Base-by-base conservation (phyloP, 2,797 vertebrate species). In the Rhabdomys pumilio region DNA sequence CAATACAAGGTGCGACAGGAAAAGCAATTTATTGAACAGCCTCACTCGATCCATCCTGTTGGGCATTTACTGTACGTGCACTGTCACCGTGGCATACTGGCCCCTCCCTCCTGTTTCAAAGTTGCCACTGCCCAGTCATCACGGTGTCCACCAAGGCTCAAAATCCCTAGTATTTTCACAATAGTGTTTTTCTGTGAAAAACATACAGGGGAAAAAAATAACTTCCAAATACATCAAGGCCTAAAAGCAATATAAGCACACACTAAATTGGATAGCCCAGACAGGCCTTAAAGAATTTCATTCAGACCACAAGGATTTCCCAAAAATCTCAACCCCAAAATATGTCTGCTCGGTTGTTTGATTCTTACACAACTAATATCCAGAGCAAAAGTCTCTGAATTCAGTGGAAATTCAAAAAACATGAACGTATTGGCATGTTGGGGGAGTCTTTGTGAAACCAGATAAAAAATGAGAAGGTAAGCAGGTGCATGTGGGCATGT, bases 221-320 rank as follows among this genome's bases (percentile, higher is more conserved):
- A 97, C 98, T 96, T 96, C 57, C 95, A 98, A 97, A 96, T 95
- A 97, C 96, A 96, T 97, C 96, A 97, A 95, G 95, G 73, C 94
- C 95, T 96, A 83, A 93, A 83, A 93, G 69, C 92, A 90, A 84
- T 47, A 92, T 94, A 95, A 97, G 96, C 89, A 83, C 8, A 65
- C 85, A 95, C 94, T 93, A 98, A 98, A 98, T 97, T 98, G 98
- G 94, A 96, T 91, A 97, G 95, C 96, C 97, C 92, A 97, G 97
- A 96, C 97, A 96, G 97, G 98, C 94, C 93, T 77, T 75, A 75
- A 63, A 53, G 93, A 96, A 91, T 89, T 90, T 92, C 41, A 65
- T 94, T 94, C 77, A 97, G 91, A 79, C 83, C 96, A 94, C 69
- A 92, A 81, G 80, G 95, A 97, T 77, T 97, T 96, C 84, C 53